These are phyloP conservation scores for Lepidostoma basale DNA, from an alignment of 1,140 invertebrate genomes.

Conservation along the genomic window DNA sequence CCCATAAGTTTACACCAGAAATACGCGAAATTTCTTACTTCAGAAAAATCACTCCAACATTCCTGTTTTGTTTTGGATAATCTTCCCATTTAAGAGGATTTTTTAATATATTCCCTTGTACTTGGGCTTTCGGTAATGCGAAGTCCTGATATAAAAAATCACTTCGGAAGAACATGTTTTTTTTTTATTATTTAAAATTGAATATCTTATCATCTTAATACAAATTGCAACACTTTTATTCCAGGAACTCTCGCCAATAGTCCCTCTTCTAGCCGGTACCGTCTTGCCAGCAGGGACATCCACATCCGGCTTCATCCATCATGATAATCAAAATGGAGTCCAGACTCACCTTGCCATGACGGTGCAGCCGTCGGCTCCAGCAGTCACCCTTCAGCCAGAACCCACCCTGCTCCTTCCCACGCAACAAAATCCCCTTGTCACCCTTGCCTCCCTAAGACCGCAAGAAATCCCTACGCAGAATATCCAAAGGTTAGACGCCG, in stretches of 20 bases:
- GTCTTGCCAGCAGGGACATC: conserved; percentile 35
- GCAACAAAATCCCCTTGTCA: not conserved
- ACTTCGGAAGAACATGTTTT: too few species aligned
- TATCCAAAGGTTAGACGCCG: not conserved
- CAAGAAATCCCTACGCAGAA: not conserved
- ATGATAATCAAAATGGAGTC: conserved; percentile 29
- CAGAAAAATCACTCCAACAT: too few species aligned
- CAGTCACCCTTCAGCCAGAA: not conserved
- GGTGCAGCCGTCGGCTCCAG: not conserved
- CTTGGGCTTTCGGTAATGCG: too few species aligned
- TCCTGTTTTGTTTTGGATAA: too few species aligned
- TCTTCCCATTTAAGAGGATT: too few species aligned
- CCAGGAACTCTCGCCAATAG: conserved; percentile 17
- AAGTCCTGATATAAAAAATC: too few species aligned
- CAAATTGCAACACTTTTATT: conserved; percentile 12
- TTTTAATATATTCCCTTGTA: too few species aligned
- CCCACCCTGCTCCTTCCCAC: not conserved
- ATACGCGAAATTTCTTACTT: too few species aligned
- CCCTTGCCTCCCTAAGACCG: not conserved
- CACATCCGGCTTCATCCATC: conserved; percentile 32
- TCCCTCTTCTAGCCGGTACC: conserved; percentile 27
- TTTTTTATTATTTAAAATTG: too few species aligned
- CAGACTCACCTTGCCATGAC: conserved; percentile 26
- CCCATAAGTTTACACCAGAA: too few species aligned
- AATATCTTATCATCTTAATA: not conserved